phyloP scores from a whole-genome alignment of 2,888 invertebrate species.

The Mythimna ferrago region DNA sequence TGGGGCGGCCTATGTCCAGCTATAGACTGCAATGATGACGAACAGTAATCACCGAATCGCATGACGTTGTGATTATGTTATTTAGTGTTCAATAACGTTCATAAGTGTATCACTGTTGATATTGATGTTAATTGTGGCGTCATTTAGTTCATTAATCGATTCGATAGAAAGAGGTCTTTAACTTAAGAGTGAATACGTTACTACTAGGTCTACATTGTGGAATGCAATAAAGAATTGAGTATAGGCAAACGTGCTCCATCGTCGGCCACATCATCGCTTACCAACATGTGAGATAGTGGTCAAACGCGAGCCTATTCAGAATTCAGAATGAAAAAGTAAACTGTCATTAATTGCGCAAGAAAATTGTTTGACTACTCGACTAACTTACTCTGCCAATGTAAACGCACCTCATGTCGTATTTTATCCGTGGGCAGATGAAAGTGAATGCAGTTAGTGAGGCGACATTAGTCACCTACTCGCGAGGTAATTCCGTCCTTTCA shows the following conservation, averaged over 20 bases:
- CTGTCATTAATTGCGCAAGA: too few relatives aligned
- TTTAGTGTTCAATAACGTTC: neutral
- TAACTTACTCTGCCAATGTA: conserved; percentile 31
- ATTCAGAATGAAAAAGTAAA: too few relatives aligned
- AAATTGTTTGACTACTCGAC: conserved; percentile 13
- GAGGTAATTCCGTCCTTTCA: conserved; percentile 39
- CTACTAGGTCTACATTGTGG: too few relatives aligned
- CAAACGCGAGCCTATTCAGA: too few relatives aligned
- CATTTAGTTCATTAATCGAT: neutral
- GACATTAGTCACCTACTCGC: conserved; percentile 39
- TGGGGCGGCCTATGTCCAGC: neutral
- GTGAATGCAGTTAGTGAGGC: conserved; percentile 33
- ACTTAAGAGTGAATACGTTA: too few relatives aligned
- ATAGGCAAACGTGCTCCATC: too few relatives aligned
- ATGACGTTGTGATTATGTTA: neutral
- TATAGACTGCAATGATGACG: neutral
- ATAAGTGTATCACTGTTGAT: neutral
- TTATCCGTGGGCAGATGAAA: conserved; percentile 54
- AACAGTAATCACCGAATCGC: neutral
- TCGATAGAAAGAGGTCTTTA: too few relatives aligned
- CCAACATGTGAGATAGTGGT: too few relatives aligned
- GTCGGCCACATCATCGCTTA: too few relatives aligned
- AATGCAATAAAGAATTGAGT: too few relatives aligned
- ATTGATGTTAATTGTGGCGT: neutral
- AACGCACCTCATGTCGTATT: conserved; percentile 26